Conservation (phyloP, 2,113 vertebrate genomes). For the Cebidichthys violaceus region DNA sequence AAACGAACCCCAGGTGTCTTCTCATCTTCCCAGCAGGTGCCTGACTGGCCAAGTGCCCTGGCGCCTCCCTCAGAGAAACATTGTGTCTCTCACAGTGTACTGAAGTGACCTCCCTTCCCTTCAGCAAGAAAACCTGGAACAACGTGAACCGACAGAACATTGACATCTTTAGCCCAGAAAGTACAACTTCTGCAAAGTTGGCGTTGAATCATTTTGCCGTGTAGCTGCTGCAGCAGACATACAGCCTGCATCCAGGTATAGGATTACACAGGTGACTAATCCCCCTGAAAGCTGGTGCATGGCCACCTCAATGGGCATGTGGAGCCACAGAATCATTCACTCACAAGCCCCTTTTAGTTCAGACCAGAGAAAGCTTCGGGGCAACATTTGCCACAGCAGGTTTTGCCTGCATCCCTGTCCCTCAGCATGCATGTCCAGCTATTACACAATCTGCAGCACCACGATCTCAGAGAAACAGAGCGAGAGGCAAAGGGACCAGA, state of each 20-base stretch:
- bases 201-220: conserved; percentile 14
- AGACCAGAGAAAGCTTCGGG: conserved; percentile 51
- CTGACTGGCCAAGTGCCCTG: conserved; percentile 53
- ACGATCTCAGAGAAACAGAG: conserved; percentile 34
- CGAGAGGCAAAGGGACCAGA: conserved; percentile 1
- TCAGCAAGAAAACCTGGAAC: conserved; percentile 34
- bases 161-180: conserved; percentile 42
- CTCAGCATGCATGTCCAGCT: conserved; percentile 11
- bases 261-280: conserved; percentile 41
- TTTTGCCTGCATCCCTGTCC: conserved; percentile 17
- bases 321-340: conserved; percentile 37
- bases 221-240: conserved; percentile 2
- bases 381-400: conserved; percentile 48
- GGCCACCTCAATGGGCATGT: neutral
- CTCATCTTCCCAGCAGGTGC: conserved; percentile 63
- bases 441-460: conserved; percentile 58
- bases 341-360: conserved; percentile 41
- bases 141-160: conserved; percentile 49
- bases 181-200: conserved; percentile 54
- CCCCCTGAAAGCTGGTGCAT: conserved; percentile 21
- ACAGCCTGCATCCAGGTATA: neutral
- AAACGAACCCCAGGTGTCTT: conserved; percentile 60
- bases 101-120: conserved; percentile 45
- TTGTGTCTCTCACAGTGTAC: conserved; percentile 41
- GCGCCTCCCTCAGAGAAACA: conserved; percentile 58